Conservation (phyloP, 2,888 invertebrate species). For the Leuctra nigra region DNA sequence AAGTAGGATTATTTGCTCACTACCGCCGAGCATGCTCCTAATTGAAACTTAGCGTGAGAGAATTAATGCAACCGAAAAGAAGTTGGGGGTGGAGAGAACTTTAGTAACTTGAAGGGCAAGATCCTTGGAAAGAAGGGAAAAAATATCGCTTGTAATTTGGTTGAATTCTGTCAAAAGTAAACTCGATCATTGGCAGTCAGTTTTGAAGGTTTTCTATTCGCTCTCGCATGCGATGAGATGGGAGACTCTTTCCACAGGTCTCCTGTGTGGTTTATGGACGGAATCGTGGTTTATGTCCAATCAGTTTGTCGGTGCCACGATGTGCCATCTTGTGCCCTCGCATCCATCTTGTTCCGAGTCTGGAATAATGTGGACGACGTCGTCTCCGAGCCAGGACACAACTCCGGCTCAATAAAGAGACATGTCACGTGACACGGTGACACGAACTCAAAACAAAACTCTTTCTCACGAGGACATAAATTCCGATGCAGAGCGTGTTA, state of each 20-base stretch:
- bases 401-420: slow-evolving; percentile 10
- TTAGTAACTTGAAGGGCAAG: slow-evolving; percentile 4
- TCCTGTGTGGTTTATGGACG: slow-evolving; percentile 1
- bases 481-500: background rate
- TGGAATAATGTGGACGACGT: background rate
- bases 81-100: background rate
- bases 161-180: slow-evolving; percentile 7
- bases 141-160: slow-evolving; percentile 2
- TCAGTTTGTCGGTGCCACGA: background rate
- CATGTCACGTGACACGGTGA: slow-evolving; percentile 9
- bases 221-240: too few relatives aligned
- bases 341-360: slow-evolving; percentile 4
- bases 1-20: slow-evolving; percentile 16
- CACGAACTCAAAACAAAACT: background rate
- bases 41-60: slow-evolving; percentile 22
- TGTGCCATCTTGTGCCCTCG: slow-evolving; percentile 2
- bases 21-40: slow-evolving; percentile 14
- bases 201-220: too few relatives aligned
- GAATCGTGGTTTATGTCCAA: background rate
- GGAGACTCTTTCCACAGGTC: too few relatives aligned
- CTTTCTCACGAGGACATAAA: background rate
- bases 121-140: background rate
- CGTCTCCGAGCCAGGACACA: background rate
- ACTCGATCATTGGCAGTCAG: slow-evolving; percentile 5
- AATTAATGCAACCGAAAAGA: slow-evolving; percentile 14